Evolutionary conservation across 2,888 invertebrate species (phyloP), one percentile per base, ranked within the genome.

Genomic region (Amitus sp.): DNA sequence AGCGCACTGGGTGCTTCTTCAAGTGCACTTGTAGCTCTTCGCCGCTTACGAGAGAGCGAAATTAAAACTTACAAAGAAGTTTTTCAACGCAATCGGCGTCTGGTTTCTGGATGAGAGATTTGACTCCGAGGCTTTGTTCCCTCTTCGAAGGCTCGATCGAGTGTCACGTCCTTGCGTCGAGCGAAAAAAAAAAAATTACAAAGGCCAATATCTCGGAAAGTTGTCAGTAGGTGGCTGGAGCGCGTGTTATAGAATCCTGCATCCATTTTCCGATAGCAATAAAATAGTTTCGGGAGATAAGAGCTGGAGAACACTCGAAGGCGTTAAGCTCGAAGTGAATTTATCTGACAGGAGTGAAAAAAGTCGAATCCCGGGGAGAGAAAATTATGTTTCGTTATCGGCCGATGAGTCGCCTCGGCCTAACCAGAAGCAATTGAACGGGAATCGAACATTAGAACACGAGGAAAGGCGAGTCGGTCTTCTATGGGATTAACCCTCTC

Each of bases 401-500:
- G 63, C 52, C 70, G 69, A 66, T 65, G 64, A 57, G 5, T 37
- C 20, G 40, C 34, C n/a, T 34, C 47, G 37, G 13, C 47, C n/a
- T 15, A 48, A 59, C 45, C 50, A 56, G 42, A 51, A 43, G 45
- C 37, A 33, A 59, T 49, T 6, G 56, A 46, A 46, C 33, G 59
- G 49, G 49, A 48, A 48, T 50, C 40, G 51, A 52, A 56, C 51
- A 45, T 56, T 46, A 50, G 49, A 45, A 50, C 42, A 47, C 47
- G 48, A 57, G 52, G 58, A 68, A 58, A 37, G 49, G 54, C 47
- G 42, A 27, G 60, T 73, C 69, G 73, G 68, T 72, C 75, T 76
- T 77, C 76, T 74, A 77, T 79, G 72, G 80, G 80, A 80, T 80
- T 80, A 80, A 78, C 76, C 78, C 76, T 77, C 77, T n/a, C n/a